Evolutionary conservation across 1,140 invertebrate genomes (phyloP), one percentile per base, ranked within the genome.

Genomic region (Macrocentrus cingulum): DNA sequence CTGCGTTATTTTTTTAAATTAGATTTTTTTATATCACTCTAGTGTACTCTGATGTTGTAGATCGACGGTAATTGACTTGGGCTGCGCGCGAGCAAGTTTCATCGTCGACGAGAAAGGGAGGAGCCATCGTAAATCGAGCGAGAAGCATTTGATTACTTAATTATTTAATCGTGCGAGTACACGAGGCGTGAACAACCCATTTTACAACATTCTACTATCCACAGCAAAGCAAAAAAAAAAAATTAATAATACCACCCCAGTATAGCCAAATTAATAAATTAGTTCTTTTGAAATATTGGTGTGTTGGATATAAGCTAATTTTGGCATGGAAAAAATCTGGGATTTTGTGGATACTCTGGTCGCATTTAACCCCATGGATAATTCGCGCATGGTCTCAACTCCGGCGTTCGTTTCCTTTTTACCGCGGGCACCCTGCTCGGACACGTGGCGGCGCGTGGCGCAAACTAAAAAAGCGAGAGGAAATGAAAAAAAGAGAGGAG

Each of bases 361-460:
- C n/a, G n/a, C n/a, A n/a, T n/a, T n/a, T n/a, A n/a, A n/a, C n/a
- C n/a, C n/a, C n/a, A n/a, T n/a, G n/a, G n/a, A n/a, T n/a, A n/a
- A n/a, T n/a, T n/a, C n/a, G n/a, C n/a, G n/a, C n/a, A n/a, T n/a
- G n/a, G n/a, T n/a, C n/a, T n/a, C n/a, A n/a, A n/a, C n/a, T n/a
- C n/a, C 29, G 57, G 68, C 53, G 58, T 71, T 75, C 69, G 72
- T 74, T 77, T 77, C 67, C 70, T 69, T 67, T 68, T 68, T 66
- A 56, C 49, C 56, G 53, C 25, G 57, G 46, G 53, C 60, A 29
- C 50, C 55, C 65, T 59, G 62, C 56, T 18, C 15, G 39, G 70
- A 69, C 77, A 76, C 76, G 76, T 77, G 77, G 67, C 76, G 72
- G 74, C 76, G 66, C 77, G 77, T 77, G 77, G 68, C 76, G 56